Evolutionary conservation across 2,888 invertebrate species (phyloP).

Genomic region (Eupithecia insigniata): DNA sequence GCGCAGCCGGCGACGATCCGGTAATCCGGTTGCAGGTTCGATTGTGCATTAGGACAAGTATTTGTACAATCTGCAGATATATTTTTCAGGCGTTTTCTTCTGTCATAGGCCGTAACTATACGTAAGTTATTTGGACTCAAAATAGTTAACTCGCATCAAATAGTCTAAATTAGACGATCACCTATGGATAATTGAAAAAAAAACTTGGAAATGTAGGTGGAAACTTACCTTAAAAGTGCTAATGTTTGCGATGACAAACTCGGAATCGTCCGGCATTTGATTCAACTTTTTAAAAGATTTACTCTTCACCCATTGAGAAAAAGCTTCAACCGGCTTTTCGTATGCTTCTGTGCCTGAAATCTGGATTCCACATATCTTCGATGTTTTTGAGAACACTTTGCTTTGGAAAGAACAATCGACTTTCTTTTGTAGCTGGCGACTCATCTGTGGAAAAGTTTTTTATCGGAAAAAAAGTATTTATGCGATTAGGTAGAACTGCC

Average conservation of each 20-base stretch:
- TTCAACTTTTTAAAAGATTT: neutral
- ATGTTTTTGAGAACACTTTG: constrained; percentile 11
- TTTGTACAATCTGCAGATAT: too few species aligned
- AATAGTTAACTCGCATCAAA: neutral
- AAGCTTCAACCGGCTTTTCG: neutral
- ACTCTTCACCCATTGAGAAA: neutral
- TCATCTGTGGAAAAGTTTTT: neutral
- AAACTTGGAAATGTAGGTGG: neutral
- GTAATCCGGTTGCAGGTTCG: too few species aligned
- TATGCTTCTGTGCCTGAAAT: neutral
- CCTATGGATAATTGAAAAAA: neutral
- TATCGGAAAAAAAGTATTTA: neutral
- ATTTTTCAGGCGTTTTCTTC: too few species aligned
- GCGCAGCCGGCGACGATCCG: too few species aligned
- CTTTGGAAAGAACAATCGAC: constrained; percentile 1
- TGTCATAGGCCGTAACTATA: too few species aligned
- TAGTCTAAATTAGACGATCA: neutral
- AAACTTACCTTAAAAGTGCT: neutral
- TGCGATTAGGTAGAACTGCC: neutral
- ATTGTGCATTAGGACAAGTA: too few species aligned
- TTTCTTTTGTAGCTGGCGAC: constrained; percentile 9
- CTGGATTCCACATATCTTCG: neutral
- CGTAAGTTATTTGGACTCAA: too few species aligned
- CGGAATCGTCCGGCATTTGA: neutral
- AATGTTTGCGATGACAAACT: neutral